Base-by-base conservation (phyloP, 2,888 invertebrate species). In the Trachelus troglodyta region DNA sequence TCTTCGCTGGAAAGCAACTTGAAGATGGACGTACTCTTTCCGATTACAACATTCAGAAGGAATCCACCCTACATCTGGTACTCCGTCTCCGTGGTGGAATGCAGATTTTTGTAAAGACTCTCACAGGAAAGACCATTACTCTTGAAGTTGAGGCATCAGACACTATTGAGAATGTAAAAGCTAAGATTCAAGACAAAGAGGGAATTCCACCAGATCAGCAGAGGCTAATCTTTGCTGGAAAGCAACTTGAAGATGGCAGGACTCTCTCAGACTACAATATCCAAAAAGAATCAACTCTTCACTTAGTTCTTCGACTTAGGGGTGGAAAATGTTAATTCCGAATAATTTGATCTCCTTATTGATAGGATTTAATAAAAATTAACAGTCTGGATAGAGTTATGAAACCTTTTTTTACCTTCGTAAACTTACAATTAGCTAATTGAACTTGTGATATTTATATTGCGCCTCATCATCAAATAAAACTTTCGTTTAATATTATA, bases 41-140 rank as follows among this genome's bases (percentile, higher is more conserved):
- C 3, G 83, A 83, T 33, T 83, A 82, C 37, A 83, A 83, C 69
- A 83, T 83, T 23, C 83, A 83, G 34, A 83, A 83, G 30, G 83
- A 83, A 31, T 83, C 81, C 1, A 31, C 31, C 31, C 31, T 31
- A 31, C 31, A 31, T 31, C 31, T 31, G 31, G 31, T 31, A 31
- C 31, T 31, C 31, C 31, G 31, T 31, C 31, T 31, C 31, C 31
- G 31, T 31, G 31, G 31, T 31, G 31, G 31, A 31, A 31, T 31
- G 31, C 31, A 31, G 31, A 31, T 31, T 31, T 31, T 31, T 31
- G 31, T 31, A 31, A 31, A 31, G 31, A 31, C 31, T 31, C 31
- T 31, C 31, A 31, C 31, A 31, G 31, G 31, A 31, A 31, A 31
- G 31, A 31, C 31, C 31, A 31, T 31, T 1, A 31, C 31, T 31